Base-by-base conservation (phyloP, 2,888 invertebrate species). In the Rhagonycha lutea region DNA sequence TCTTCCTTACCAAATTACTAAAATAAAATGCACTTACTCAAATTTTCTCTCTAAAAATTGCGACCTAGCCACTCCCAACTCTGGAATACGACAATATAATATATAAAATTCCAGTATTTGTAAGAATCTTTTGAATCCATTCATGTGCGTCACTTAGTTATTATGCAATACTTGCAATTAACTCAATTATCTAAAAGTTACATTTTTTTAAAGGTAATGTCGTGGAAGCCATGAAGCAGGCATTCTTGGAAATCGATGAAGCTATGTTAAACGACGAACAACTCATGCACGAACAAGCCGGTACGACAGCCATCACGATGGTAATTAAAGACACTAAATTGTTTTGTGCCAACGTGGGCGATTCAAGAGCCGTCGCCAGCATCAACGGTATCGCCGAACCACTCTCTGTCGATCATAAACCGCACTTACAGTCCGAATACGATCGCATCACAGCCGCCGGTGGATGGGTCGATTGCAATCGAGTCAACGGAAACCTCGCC, bases 401-500 rank as follows among this genome's bases (percentile, higher is more conserved):
- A 68, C 88, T 95, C 10, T 98, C 98, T 9, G 91, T 93, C 83
- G 99, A 99, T 88, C 99, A 99, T 88, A 99, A 99, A 87, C 99
- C 99, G 3, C 94, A 94, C 85, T 94, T 98, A 85, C 94, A 95
- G 79, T 91, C 91, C 62, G 99, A 99, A 88, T 91, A 94, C 14
- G 92, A 94, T 77, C 91, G 99, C 82, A 99, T 99, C 82, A 92
- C 91, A 47, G 96, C 96, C 1, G 99, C 98, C 47, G 99, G 99
- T 4, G 99, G 99, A 69, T 99, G 96, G 94, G 98, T 99, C 1
- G 97, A 98, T 87, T 94, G 96, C 82, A 98, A 98, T 89, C 90
- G 98, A 81, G 99, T 99, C n/a, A 99, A 99, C 88, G 99, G 99
- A 1, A 98, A 98, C 89, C 90, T 99, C 80, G 99, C 99, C 1